Evolutionary conservation across 2,888 invertebrate genomes (phyloP), one percentile per base, ranked within the genome.

Genomic region (Tricholauxania praeusta): DNA sequence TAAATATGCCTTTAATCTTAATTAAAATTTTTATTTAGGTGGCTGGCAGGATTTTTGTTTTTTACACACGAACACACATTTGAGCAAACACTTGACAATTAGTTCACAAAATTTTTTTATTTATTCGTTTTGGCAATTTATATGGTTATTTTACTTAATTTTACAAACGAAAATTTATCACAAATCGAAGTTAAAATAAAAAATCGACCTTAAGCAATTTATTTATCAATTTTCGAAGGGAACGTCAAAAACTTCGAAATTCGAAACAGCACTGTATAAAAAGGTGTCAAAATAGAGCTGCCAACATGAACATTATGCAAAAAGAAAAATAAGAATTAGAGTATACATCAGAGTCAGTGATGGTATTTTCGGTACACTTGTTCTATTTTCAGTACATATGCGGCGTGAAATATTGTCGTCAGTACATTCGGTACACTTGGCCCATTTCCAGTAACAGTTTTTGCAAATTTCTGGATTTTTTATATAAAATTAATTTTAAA

Each of bases 51-150:
- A 49, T 22, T 64, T 51, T 49, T 19, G 15, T 64, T 64, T 51
- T n/a, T 15, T 19, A 51, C 51, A 15, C 28, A 64, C 51, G 39
- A 39, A 51, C 51, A 64, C 51, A 64, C 51, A 64, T 49, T 64
- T 64, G 64, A 64, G 64, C 64, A 64, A 64, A 51, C 22, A 64
- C 64, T 64, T 49, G 6, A 51, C 39, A 39, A 39, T 39, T 8
- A 10, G 10, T 39, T 15, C 51, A 14, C 19, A 49, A 22, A 12
- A 64, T 51, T 32, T 47, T 8, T 14, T 47, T 2, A n/a, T 32
- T 55, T 14, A 15, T 28, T 28, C 14, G 5, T 55, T 10, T 57
- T 57, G 22, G 5, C 19, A 19, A 57, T 28, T 22, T 19, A 12
- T n/a, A 22, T 12, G 8, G 39, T n/a, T 12, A n/a, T 17, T 47